Base-by-base conservation (phyloP, 1,140 invertebrate species). In the Bombus confusus region DNA sequence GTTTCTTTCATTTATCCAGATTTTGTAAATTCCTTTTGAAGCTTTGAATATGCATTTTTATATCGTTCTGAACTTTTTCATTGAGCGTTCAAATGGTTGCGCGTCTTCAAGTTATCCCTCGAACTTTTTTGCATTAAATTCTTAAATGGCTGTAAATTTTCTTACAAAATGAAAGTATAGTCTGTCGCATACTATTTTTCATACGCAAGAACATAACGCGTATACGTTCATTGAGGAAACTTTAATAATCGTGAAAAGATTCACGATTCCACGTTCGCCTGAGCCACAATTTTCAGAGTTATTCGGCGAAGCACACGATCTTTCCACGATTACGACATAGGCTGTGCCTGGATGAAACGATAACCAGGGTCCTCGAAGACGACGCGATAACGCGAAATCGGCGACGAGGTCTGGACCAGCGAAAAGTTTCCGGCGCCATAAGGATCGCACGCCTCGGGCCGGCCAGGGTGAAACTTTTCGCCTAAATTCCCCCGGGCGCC, bases 381-480 rank as follows among this genome's bases (percentile, higher is more conserved):
- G 47, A 57, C 47, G 34, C 47, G 74, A 75, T 75, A 75, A 75
- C 74, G 47, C 13, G 47, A 57, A 57, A 75, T 57, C 47, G 74
- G n/a, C 74, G 47, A 37, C 43, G 47, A 37, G 69, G 69, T 72
- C 6, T n/a, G 39, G 39, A 66, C 39, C 25, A n/a, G 28, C 39
- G 39, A 43, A 75, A 75, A 75, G 28, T 72, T 52, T n/a, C 28
- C 37, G 12, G 69, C 47, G 31, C 74, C 74, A 22, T 57, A 75
- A 75, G 47, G 43, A 75, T 75, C 57, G 13, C 34, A 37, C 47
- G 74, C 74, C 47, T 37, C 47, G 47, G 15, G 57, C 34, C 52
- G 57, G 28, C 13, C 37, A 25, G 37, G 75, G 57, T 57, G 57
- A 77, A 77, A 77, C 25, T 39, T 77, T 77, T 77, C 75, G 75